Evolutionary conservation across 2,888 invertebrate species (phyloP), one percentile per base, ranked within the genome.

Genomic region (Leucania comma): DNA sequence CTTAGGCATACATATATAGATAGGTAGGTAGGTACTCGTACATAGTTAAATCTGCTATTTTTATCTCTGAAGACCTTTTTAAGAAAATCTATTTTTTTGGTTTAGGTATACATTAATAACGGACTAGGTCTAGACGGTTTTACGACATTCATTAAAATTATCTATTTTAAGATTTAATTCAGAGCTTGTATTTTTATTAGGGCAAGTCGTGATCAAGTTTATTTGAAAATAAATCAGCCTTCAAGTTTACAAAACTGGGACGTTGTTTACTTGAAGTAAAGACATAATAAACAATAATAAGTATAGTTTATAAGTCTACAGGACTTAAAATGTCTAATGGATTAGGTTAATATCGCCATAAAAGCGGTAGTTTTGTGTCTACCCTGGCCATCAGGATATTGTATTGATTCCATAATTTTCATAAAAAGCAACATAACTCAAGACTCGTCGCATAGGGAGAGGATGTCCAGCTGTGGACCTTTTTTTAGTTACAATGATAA

Each of bases 41-140:
- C n/a, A n/a, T 48, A n/a, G 14, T 14, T n/a, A 24, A 1, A 26
- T 9, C n/a, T 38, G 20, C 4, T 38, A n/a, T 70, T 32, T 64
- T 17, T 4, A 26, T 26, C 6, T 24, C 0, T 12, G n/a, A 26
- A 42, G n/a, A 26, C 12, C n/a, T 12, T 29, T 62, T 46, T 56
- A 20, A 29, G 3, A 0, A 62, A 42, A n/a, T 12, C 26, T 1
- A 22, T 38, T 61, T 62, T 35, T 24, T 32, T 29, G 53, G 14
- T 53, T n/a, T 72, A 12, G 35, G 38, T 12, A 12, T 5, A 17
- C 22, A 26, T 26, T 62, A 53, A 61, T 70, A n/a, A n/a, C n/a
- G n/a, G n/a, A 35, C 8, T 3, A 17, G 24, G 54, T 72, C 54
- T 72, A 71, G 54, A 70, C 59, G 24, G 46, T 1, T 63, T 53